Percentiles rank a stretch among this genome's conserved stretches.
phyloP scores from a whole-genome alignment of 2,888 invertebrate species.

The Drosophila greeni region DNA sequence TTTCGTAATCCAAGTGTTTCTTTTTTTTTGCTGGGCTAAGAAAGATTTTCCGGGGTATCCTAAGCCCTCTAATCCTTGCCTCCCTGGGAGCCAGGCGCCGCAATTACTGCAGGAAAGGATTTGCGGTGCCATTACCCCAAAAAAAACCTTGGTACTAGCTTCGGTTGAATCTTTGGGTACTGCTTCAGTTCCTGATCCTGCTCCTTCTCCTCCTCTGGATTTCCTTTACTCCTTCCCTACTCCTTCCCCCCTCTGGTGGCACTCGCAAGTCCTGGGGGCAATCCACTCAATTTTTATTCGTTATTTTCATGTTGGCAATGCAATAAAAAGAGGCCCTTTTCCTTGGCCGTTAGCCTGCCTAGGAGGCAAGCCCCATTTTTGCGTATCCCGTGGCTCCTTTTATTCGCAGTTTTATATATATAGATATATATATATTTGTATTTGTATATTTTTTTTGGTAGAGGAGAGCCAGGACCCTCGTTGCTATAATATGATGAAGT shows the following conservation, averaged over 20 bases:
- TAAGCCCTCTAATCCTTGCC: slow-evolving; percentile 8
- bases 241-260: background rate
- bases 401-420: slow-evolving; percentile 2
- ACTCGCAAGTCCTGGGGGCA: slow-evolving; percentile 36
- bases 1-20: background rate
- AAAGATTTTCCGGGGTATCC: slow-evolving; percentile 1
- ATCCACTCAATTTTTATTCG: slow-evolving; percentile 67
- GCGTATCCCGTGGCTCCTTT: slow-evolving; percentile 28
- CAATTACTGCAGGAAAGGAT: slow-evolving; percentile 36
- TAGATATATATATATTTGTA: background rate
- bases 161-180: slow-evolving; percentile 1
- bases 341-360: slow-evolving; percentile 20
- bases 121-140: slow-evolving; percentile 16
- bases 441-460: background rate
- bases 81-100: slow-evolving; percentile 7
- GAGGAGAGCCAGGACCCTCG: background rate
- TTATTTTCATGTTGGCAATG: slow-evolving; percentile 55
- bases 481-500: slow-evolving; percentile 63
- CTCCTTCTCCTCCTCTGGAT: background rate
- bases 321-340: slow-evolving; percentile 36
- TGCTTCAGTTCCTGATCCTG: background rate
- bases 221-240: slow-evolving; percentile 2
- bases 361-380: slow-evolving; percentile 19
- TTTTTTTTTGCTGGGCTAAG: background rate
- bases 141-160: background rate